A percentile compares a stretch with the other conserved stretches of the same genome.
Conservation (phyloP, 2,113 vertebrate species). For the Nycticryphes semicollaris region DNA sequence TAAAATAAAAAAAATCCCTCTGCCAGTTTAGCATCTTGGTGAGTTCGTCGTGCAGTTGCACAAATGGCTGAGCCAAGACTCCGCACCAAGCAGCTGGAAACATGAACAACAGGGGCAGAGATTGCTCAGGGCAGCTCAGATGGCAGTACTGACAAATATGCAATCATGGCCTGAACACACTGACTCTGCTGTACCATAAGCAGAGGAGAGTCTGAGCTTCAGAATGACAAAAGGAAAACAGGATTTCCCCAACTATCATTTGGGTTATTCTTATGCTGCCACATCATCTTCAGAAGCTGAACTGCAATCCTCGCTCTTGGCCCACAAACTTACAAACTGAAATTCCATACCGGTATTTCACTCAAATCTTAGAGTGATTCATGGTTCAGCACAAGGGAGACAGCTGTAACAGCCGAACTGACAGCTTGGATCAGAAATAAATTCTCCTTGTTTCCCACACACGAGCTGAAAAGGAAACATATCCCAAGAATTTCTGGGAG, state of each 20-base stretch:
- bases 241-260: background rate
- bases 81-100: background rate
- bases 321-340: background rate
- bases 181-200: background rate
- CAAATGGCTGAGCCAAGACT: background rate
- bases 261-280: background rate
- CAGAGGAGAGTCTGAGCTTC: background rate
- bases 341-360: background rate
- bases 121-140: slow-evolving; percentile 5
- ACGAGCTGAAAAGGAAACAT: background rate
- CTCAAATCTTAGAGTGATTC: background rate
- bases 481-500: background rate
- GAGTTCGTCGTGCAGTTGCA: background rate
- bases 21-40: background rate
- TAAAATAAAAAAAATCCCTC: background rate
- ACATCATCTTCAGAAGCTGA: background rate
- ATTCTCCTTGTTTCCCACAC: background rate
- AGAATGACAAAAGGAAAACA: background rate
- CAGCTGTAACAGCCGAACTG: background rate
- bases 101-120: background rate
- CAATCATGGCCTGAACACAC: background rate
- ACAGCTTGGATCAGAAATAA: background rate
- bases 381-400: background rate
- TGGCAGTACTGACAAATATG: background rate
- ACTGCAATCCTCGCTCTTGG: background rate